Conservation (phyloP, 2,888 invertebrate species). For the Labia minor region DNA sequence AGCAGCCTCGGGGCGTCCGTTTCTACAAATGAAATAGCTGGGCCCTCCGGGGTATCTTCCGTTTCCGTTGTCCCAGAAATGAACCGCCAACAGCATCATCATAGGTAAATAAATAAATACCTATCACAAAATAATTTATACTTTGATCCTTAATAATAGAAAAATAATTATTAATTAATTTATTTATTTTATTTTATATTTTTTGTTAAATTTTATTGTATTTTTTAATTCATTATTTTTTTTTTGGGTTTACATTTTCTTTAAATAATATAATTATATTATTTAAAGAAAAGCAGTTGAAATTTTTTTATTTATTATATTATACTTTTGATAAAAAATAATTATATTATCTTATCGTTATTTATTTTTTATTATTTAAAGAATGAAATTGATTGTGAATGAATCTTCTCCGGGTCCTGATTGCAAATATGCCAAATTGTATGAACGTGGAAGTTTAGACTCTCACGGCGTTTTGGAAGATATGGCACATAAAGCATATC, state of each 20-base stretch:
- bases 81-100: constrained; percentile 18
- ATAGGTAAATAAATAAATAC: constrained; percentile 19
- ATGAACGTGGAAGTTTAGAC: constrained; percentile 21
- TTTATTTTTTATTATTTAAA: too few relatives aligned
- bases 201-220: too few relatives aligned
- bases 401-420: constrained; percentile 24
- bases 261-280: too few relatives aligned
- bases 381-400: constrained; percentile 23
- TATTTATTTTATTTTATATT: too few relatives aligned
- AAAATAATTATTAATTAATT: too few relatives aligned
- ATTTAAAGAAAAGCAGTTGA: too few relatives aligned
- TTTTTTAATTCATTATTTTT: too few relatives aligned
- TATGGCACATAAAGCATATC: constrained; percentile 21
- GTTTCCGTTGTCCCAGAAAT: constrained; percentile 20
- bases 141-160: not conserved
- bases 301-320: too few relatives aligned
- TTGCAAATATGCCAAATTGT: constrained; percentile 25
- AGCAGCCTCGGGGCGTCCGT: constrained; percentile 14
- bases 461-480: constrained; percentile 18
- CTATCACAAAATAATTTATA: not conserved
- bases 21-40: constrained; percentile 22
- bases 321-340: too few relatives aligned
- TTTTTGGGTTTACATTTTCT: too few relatives aligned
- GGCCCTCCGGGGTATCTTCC: constrained; percentile 24
- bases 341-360: too few relatives aligned